phyloP scores from a whole-genome alignment of 2,888 invertebrate species.

The Lasiommata megera region DNA sequence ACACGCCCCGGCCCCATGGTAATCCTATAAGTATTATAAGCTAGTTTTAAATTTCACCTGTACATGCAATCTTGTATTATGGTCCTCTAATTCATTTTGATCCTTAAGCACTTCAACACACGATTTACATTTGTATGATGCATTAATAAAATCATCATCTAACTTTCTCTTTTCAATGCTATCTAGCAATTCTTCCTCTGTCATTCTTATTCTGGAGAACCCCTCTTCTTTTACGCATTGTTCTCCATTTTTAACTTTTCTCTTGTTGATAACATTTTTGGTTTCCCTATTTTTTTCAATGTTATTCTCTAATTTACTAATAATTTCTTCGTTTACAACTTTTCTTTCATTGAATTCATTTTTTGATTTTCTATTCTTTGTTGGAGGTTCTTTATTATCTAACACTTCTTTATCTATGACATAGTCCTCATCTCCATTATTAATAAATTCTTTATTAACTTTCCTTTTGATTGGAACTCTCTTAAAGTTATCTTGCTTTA shows the following conservation, averaged over 20 bases:
- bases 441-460: neutral
- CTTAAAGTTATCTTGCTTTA: neutral
- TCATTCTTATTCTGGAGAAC: slow-evolving; percentile 7
- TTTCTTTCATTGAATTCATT: neutral
- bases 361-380: neutral
- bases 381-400: neutral
- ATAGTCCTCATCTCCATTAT: neutral
- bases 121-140: slow-evolving; percentile 15
- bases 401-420: slow-evolving; percentile 1
- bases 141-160: slow-evolving; percentile 1
- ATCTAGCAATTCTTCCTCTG: slow-evolving; percentile 20
- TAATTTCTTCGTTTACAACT: neutral
- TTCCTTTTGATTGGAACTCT: neutral
- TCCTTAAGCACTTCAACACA: slow-evolving; percentile 20
- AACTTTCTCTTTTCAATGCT: slow-evolving; percentile 4
- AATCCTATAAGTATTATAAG: too few relatives aligned
- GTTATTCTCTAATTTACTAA: neutral
- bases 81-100: slow-evolving; percentile 11
- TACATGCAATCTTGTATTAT: slow-evolving; percentile 16
- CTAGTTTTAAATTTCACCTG: slow-evolving; percentile 11
- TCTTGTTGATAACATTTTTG: neutral
- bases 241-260: slow-evolving; percentile 2
- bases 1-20: too few relatives aligned
- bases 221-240: slow-evolving; percentile 1
- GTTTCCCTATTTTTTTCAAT: neutral